Evolutionary conservation across 2,113 vertebrate species (phyloP).

Genomic region (Phalacrocorax brasilianus): DNA sequence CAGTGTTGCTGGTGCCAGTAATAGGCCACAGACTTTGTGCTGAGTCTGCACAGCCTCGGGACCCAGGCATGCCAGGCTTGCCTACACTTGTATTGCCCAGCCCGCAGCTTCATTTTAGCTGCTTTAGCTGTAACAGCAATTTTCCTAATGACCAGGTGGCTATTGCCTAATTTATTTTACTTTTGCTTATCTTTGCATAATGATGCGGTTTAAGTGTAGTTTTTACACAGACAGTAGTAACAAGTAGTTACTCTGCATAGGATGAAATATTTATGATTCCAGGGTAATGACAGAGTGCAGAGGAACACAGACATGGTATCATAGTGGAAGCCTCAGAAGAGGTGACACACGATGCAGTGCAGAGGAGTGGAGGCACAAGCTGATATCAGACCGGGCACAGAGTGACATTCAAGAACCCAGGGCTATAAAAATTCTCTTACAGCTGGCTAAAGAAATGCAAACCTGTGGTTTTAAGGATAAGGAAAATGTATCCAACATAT

Average conservation of each 20-base stretch:
- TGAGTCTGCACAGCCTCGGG: not conserved
- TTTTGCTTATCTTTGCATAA: slow-evolving; percentile 31
- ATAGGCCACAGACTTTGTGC: not conserved
- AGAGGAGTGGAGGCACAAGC: not conserved
- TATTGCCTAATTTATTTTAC: slow-evolving; percentile 26
- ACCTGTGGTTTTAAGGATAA: not conserved
- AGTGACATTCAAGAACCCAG: not conserved
- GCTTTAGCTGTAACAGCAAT: slow-evolving; percentile 44
- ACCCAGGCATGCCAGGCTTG: not conserved
- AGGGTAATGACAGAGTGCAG: not conserved
- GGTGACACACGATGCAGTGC: not conserved
- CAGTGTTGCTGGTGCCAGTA: not conserved
- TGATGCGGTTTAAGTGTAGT: not conserved
- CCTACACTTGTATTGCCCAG: not conserved
- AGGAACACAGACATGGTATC: not conserved
- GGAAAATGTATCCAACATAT: not conserved
- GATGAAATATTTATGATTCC: slow-evolving; percentile 34
- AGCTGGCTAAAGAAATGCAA: not conserved
- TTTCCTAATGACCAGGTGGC: slow-evolving; percentile 52
- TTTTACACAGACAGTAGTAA: slow-evolving; percentile 16
- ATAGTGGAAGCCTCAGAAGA: fast-evolving
- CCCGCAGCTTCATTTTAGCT: not conserved
- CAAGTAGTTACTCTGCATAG: not conserved
- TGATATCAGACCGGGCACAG: not conserved
- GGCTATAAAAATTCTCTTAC: not conserved